Evolutionary conservation across 2,888 invertebrate species (phyloP).

Genomic region (Penaeus monodon): DNA sequence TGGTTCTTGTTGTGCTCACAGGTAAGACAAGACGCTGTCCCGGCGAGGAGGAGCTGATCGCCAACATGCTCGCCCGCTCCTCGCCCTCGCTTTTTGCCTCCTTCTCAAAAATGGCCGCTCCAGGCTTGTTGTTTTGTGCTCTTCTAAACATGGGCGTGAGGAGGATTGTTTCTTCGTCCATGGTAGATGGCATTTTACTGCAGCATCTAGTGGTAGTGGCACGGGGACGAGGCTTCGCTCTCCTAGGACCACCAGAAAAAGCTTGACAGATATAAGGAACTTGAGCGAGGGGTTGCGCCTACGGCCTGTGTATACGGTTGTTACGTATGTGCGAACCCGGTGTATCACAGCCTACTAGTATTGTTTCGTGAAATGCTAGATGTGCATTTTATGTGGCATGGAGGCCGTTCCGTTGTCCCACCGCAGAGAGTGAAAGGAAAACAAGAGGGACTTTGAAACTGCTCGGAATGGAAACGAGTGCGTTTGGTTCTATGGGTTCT

Average conservation of each 20-base stretch:
- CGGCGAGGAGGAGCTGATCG: background rate
- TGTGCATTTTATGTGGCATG: background rate
- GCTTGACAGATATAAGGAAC: background rate
- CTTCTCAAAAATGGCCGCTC: constrained; percentile 61
- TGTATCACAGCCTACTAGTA: background rate
- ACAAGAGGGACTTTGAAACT: no score
- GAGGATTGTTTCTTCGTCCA: constrained; percentile 8
- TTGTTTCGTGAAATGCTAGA: background rate
- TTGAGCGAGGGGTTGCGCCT: constrained; percentile 26
- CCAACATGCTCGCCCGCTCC: constrained; percentile 26
- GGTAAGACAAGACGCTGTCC: constrained; percentile 34
- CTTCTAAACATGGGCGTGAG: constrained; percentile 30
- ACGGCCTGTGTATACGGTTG: constrained; percentile 31
- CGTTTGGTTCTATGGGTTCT: no score
- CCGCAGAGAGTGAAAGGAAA: no score
- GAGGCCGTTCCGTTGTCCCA: no score
- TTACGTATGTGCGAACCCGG: constrained; percentile 34
- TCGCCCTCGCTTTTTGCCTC: constrained; percentile 56
- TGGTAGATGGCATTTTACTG: background rate
- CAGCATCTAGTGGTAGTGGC: background rate
- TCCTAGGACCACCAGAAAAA: background rate
- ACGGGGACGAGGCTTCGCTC: background rate
- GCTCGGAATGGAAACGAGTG: no score
- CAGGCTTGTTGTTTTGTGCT: constrained; percentile 49
- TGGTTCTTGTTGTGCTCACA: constrained; percentile 55